phyloP scores from a whole-genome alignment of 2,888 invertebrate genomes.

The Clivina fossor region DNA sequence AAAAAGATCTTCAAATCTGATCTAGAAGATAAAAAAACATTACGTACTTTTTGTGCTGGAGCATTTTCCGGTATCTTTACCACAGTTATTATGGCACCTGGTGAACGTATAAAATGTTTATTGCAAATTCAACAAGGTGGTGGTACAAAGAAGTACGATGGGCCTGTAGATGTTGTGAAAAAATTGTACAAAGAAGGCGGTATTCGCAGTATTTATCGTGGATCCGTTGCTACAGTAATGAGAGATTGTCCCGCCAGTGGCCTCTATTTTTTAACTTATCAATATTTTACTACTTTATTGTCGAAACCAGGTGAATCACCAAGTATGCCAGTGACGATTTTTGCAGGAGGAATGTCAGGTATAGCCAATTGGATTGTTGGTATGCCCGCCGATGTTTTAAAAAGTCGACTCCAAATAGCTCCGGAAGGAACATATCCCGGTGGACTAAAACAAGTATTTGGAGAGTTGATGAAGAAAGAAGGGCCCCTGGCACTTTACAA shows the following conservation, averaged over 20 bases:
- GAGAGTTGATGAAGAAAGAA: constrained; percentile 81
- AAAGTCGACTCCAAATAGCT: constrained; percentile 96
- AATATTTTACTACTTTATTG: constrained; percentile 79
- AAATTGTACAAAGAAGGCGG: constrained; percentile 88
- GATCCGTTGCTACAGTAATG: constrained; percentile 76
- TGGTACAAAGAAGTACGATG: constrained; percentile 73
- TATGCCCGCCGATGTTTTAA: constrained; percentile 97
- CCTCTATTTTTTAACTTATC: constrained; percentile 96
- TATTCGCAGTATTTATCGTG: constrained; percentile 85
- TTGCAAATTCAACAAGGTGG: constrained; percentile 80
- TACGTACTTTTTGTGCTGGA: constrained; percentile 76
- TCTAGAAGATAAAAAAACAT: constrained; percentile 65
- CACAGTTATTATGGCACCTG: constrained; percentile 92
- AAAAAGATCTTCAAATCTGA: constrained; percentile 58
- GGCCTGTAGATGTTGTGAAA: constrained; percentile 83
- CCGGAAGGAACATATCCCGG: constrained; percentile 93
- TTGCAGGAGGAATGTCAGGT: constrained; percentile 96
- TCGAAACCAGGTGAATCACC: constrained; percentile 66
- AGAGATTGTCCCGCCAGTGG: constrained; percentile 97
- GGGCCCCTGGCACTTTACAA: constrained; percentile 89
- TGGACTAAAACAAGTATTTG: constrained; percentile 89
- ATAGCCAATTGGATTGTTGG: constrained; percentile 96
- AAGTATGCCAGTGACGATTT: constrained; percentile 74
- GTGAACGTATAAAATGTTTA: constrained; percentile 93
- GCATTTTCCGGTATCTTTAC: constrained; percentile 92